Evolutionary conservation across 2,113 vertebrate genomes (phyloP), one percentile per base, ranked within the genome.

Genomic region (Alaudala cheleensis): DNA sequence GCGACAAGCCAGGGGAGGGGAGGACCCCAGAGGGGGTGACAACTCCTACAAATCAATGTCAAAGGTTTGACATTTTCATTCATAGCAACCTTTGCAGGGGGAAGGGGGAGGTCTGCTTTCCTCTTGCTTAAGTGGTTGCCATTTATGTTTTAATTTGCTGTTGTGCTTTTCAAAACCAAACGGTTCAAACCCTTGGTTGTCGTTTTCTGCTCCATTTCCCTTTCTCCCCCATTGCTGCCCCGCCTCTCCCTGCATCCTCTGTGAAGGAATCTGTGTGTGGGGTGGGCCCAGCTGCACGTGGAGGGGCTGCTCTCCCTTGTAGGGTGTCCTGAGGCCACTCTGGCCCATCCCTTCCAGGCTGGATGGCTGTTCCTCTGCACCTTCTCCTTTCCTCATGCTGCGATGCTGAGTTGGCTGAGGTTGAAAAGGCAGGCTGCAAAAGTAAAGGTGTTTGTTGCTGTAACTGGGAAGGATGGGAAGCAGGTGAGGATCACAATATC

Each of bases 71-170:
- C 88, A 16, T 97, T 95, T 97, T 97, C 97, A 93, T 98, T 97
- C 96, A 90, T 20, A 26, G 85, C 82, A 76, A 28, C 93, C 93
- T 95, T 91, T 61, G 31, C 77, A 29, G 26, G 26, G 31, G 74
- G 56, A 67, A 54, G 49, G 70, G 45, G 51, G 20, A 64, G 66
- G 53, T 21, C 47, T 45, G 33, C 91, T 92, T 91, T 84, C 90
- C 72, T 81, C 82, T 81, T 78, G 65, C 93, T 33, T 33, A 88
- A 93, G 90, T 82, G 90, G 33, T 92, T 96, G 93, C 95, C 91
- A 16, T 94, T 97, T 60, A 47, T 94, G 96, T 96, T 97, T 96
- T 97, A 97, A 97, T 97, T 97, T 97, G 64, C 96, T 93, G 65
- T 81, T 97, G 62, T 4, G 66, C 84, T 92, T 94, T 40, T 70